A percentile compares a stretch with the other conserved stretches of the same genome.
Conservation (phyloP, 2,113 vertebrate species). For the Gallinago media region DNA sequence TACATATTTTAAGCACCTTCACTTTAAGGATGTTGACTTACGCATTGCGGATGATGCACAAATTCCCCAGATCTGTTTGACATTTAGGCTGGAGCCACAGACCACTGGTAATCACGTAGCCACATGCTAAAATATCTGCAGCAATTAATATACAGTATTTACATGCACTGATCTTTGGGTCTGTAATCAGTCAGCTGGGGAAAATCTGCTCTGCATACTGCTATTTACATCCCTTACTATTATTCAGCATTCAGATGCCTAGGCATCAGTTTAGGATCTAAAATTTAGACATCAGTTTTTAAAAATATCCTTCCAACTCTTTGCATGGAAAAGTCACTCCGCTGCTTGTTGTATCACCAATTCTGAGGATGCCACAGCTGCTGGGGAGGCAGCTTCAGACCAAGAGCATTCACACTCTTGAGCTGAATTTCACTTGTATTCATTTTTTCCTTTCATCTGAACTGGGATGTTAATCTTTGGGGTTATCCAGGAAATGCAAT, state of each 20-base stretch:
- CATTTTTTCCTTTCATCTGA: background rate
- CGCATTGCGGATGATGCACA: background rate
- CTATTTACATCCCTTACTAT: background rate
- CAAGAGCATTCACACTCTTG: background rate
- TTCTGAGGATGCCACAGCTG: background rate
- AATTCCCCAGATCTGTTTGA: background rate
- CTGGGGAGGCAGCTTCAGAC: background rate
- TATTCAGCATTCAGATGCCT: background rate
- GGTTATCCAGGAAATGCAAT: background rate
- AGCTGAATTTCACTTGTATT: background rate
- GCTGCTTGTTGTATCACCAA: rapidly evolving
- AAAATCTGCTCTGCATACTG: background rate
- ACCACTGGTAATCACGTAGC: background rate
- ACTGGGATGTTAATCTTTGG: background rate
- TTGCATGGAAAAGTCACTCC: background rate
- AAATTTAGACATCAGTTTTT: background rate
- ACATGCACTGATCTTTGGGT: background rate
- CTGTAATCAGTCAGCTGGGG: background rate
- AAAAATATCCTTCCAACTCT: background rate
- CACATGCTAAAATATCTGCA: background rate
- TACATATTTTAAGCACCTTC: background rate
- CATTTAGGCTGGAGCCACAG: background rate
- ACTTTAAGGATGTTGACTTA: background rate
- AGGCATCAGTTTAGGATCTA: background rate
- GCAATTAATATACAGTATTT: background rate